A percentile compares a stretch with the other conserved stretches of the same genome.
phyloP scores from a whole-genome alignment of 2,888 invertebrate species.

The Koerneria pararmatus region DNA sequence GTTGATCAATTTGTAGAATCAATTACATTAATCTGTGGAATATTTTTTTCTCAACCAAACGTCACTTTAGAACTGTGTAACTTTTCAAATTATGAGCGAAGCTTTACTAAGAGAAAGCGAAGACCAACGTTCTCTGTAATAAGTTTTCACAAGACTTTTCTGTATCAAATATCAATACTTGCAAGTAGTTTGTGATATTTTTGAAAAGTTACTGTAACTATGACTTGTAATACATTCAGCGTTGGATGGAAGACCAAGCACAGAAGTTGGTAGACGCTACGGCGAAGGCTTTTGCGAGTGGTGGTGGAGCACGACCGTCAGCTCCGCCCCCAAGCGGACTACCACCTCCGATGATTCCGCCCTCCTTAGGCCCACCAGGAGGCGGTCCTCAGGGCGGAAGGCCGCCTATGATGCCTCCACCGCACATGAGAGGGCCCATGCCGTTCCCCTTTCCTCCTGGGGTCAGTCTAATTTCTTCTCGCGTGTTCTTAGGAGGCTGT shows the following conservation, averaged over 20 bases:
- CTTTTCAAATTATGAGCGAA: no score
- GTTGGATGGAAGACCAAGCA: constrained; percentile 99
- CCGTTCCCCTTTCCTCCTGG: constrained; percentile 30
- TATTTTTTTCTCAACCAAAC: no score
- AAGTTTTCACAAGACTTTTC: no score
- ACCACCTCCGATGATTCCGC: constrained; percentile 28
- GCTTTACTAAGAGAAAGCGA: no score
- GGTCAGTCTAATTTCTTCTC: constrained; percentile 24
- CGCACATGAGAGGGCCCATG: constrained; percentile 23
- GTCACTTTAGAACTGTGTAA: no score
- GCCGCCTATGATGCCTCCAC: constrained; percentile 28
- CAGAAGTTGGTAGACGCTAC: constrained; percentile 86
- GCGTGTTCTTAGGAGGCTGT: no score
- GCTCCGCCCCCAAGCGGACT: constrained; percentile 23
- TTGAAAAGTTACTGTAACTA: no score
- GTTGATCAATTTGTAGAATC: no score
- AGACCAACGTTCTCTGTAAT: no score
- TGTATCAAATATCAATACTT: no score
- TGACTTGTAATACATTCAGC: constrained; percentile 65
- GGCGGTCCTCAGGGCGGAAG: constrained; percentile 13
- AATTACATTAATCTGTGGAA: no score
- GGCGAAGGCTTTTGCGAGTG: constrained; percentile 38
- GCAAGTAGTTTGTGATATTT: no score
- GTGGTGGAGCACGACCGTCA: constrained; percentile 6
- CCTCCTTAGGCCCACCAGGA: constrained; percentile 11